Base-by-base conservation (phyloP, 2,113 vertebrate genomes). In the Dromaius novaehollandiae region DNA sequence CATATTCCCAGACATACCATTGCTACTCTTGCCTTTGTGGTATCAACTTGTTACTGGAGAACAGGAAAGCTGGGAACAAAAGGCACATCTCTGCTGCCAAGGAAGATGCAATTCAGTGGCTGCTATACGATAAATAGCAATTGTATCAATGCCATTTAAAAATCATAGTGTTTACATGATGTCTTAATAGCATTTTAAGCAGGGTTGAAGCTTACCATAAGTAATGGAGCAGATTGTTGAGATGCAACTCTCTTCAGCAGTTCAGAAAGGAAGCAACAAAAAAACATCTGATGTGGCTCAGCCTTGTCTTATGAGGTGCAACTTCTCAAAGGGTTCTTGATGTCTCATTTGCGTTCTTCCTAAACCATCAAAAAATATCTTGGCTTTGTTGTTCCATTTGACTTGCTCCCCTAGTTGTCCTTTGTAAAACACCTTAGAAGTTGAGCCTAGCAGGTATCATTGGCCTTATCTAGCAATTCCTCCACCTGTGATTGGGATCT, bases 241-340 rank as follows among this genome's bases (percentile, higher is more conserved):
- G 36, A 82, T 68, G 21, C n/a, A 18, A 1, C 46, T 65, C 21
- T 65, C 32, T 77, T 46, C 6, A 60, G 22, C 3, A 7, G 51
- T 86, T 92, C 71, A 85, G 58, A 89, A 93, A 73, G 26, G 14
- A 86, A 40, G 24, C 19, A 66, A 46, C 20, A 55, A 28, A 44
- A 26, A 22, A 18, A 79, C 12, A 50, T 36, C 1, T 4, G 4
- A 18, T 65, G 20, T 42, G 30, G 13, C 20, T 79, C 42, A 30
- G 2, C 55, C 14, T 44, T 88, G 30, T 78, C 24, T 6, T 40
- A 32, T 25, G 73, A 83, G 7, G 17, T 69, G 21, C 11, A 36
- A 16, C 42, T 71, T 83, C n/a, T 48, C 40, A 38, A 56, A 30
- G 26, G 25, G 60, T 12, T 36, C 63, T 26, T 53, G 18, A 28